Evolutionary conservation across 1,140 invertebrate genomes (phyloP), one percentile per base, ranked within the genome.

Genomic region (Aphelenchoides avenae): DNA sequence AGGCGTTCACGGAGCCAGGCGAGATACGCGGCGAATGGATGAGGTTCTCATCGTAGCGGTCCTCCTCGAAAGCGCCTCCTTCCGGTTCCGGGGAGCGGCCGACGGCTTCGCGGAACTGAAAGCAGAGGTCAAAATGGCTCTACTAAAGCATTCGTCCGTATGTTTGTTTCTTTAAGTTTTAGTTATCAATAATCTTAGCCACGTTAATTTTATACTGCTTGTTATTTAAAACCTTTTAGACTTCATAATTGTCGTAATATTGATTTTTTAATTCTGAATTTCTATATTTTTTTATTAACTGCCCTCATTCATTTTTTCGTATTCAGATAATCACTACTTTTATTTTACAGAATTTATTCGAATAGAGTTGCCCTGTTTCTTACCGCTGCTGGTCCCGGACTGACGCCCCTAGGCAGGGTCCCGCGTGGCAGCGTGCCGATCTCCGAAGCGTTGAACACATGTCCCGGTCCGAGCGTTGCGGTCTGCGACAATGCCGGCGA

Each of bases 1-100:
- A 80, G 7, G 94, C 79, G 73, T 57, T 79, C 71, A 29, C 78
- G n/a, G n/a, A n/a, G 72, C 62, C 77, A 31, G 37, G 73, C 70
- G 37, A 75, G 71, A 70, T 79, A 76, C 68, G 68, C 41, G 71
- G 73, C 55, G 68, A 71, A 67, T 73, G 70, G 24, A 77, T 76
- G 46, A 75, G 50, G 52, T 47, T 64, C 40, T 66, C 36, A 44
- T 77, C 73, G 30, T 72, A 72, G 20, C 73, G 43, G 18, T 75
- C 73, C 26, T 52, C 64, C 18, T 76, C 71, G n/a, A 75, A 47
- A 31, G n/a, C 24, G 41, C 57, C 61, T 37, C 67, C 62, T 24
- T 62, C 68, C 11, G 63, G 68, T 18, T 73, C 64, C 1, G 73
- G 69, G 13, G 61, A 66, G 49, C 73, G 46, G 15, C 75, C 66